Evolutionary conservation across 2,113 vertebrate species (phyloP), one percentile per base, ranked within the genome.

Genomic region (Ailurus styani): DNA sequence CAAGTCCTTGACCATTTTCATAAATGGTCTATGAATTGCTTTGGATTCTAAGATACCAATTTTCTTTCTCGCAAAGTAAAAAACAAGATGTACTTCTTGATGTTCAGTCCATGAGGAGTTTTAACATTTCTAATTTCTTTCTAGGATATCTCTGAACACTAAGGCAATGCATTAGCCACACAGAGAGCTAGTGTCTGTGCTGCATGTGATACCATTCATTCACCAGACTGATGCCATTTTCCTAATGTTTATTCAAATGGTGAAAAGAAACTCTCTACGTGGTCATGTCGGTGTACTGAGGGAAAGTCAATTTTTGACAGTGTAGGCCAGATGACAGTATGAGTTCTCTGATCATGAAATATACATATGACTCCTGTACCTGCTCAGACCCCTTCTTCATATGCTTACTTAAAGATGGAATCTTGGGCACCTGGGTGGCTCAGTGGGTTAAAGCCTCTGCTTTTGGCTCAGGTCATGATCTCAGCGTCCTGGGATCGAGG

Each of bases 101-200:
- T 5, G 17, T 57, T 29, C 6, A 50, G 2, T 15, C 11, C 50
- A 60, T 54, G 20, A 86, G 10, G 57, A 0, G 1, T 64, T 62
- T 88, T 85, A 62, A 89, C 12, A 45, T 62, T 12, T 66, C 82
- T 42, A 3, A 34, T 64, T 86, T 73, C 29, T 47, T 78, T 73
- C 52, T 42, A 13, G 8, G 37, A 62, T 60, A 60, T 34, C 31
- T 79, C 50, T 82, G 11, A 90, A 29, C 14, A 8, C 13, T 42
- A 10, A 15, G 18, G 0, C 25, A 52, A 42, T 25, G 10, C 17
- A 7, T 45, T 34, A 45, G 23, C 34, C 37, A 42, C 29, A 7
- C 0, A 31, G 5, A 8, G 54, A 29, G 9, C 20, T 57, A 60
- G 3, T n/a, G 0, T 45, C 45, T 52, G 7, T 12, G 6, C 4